Evolutionary conservation across 2,113 vertebrate species (phyloP).

Genomic region (Anarhynchus alexandrinus): DNA sequence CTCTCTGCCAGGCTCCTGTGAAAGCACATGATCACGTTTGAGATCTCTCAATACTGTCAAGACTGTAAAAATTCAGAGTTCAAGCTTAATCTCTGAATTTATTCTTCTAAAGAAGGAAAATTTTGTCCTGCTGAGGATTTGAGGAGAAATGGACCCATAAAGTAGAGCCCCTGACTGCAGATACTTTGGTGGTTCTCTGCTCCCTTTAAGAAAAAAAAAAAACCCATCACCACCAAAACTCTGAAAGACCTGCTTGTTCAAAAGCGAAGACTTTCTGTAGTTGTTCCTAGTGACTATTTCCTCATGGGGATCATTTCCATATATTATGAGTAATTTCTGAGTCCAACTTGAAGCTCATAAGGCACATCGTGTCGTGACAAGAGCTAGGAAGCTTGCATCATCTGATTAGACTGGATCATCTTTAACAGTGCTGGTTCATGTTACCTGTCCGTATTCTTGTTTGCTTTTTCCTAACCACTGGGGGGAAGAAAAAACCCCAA

Average conservation of each 20-base stretch:
- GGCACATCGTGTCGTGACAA: background rate
- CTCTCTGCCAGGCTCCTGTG: background rate
- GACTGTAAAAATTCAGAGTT: background rate
- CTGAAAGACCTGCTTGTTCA: background rate
- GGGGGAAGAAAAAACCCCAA: background rate
- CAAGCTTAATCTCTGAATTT: background rate
- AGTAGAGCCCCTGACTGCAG: background rate
- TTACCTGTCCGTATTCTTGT: background rate
- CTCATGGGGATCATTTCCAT: background rate
- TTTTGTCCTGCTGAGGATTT: background rate
- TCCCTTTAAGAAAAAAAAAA: background rate
- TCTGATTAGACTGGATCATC: background rate
- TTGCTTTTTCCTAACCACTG: background rate
- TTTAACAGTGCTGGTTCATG: background rate
- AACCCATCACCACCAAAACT: background rate
- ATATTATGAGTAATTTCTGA: background rate
- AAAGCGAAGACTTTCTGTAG: background rate
- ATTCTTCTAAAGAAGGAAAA: background rate
- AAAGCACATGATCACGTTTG: background rate
- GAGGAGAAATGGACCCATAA: background rate
- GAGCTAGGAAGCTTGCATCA: background rate
- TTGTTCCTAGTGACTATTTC: background rate
- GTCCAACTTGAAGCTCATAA: background rate
- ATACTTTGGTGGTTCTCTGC: background rate
- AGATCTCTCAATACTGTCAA: background rate